These are phyloP conservation scores for Miltochrista miniata DNA, from an alignment of 2,888 invertebrate genomes.

Conservation along the genomic window DNA sequence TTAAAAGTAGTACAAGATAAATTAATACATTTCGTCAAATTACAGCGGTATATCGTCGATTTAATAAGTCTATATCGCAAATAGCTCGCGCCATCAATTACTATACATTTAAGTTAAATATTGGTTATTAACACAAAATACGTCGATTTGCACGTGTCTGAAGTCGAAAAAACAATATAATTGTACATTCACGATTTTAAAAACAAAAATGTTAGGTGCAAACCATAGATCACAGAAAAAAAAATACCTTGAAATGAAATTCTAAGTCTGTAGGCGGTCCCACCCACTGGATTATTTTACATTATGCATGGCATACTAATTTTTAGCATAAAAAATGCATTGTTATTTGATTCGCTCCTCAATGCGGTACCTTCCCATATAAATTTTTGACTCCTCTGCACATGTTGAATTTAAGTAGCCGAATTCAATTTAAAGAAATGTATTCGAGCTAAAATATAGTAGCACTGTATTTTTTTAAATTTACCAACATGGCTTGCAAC, in stretches of 20 bases:
- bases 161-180: conserved; percentile 25
- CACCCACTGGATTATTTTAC: conserved; percentile 76
- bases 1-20: too few species aligned
- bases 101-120: not conserved
- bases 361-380: conserved; percentile 59
- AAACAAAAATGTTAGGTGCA: conserved; percentile 25
- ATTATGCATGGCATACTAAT: conserved; percentile 73
- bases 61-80: not conserved
- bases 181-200: conserved; percentile 19
- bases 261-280: conserved; percentile 60
- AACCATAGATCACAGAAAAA: conserved; percentile 36
- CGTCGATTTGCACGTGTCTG: conserved; percentile 21
- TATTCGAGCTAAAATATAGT: too few species aligned
- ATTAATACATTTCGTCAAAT: too few species aligned
- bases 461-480: too few species aligned
- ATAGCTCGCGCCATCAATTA: conserved; percentile 19
- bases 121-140: conserved; percentile 17
- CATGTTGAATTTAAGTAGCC: conserved; percentile 38
- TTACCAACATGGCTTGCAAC: too few species aligned
- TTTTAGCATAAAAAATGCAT: conserved; percentile 62
- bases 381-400: conserved; percentile 53
- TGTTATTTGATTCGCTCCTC: conserved; percentile 65
- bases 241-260: conserved; percentile 61
- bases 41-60: too few species aligned
- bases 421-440: conserved; percentile 19